Evolutionary conservation across 2,797 vertebrate species (phyloP).

Genomic region (Poeciliopsis paucimaculata): DNA sequence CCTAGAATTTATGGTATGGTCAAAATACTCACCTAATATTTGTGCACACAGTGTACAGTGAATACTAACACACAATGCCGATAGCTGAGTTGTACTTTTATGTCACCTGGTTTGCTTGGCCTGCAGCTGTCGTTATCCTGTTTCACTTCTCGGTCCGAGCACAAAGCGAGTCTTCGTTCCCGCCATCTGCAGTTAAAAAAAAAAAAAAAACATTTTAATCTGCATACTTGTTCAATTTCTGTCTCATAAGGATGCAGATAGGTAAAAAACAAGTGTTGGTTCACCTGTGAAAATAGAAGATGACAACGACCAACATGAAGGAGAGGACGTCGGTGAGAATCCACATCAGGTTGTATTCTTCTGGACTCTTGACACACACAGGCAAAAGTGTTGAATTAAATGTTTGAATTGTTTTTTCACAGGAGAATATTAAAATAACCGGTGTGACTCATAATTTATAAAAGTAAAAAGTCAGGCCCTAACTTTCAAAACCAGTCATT

Average conservation of each 20-base stretch:
- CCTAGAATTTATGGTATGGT: no score
- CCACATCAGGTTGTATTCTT: constrained; percentile 86
- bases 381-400: background rate
- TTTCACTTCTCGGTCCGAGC: constrained; percentile 31
- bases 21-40: background rate
- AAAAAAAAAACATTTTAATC: constrained; percentile 3
- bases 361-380: constrained; percentile 85
- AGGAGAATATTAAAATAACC: background rate
- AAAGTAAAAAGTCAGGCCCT: no score
- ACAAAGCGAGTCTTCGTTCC: constrained; percentile 75
- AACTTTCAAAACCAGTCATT: no score
- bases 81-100: background rate
- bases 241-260: background rate
- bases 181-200: constrained; percentile 79
- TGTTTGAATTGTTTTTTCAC: background rate
- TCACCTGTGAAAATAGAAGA: constrained; percentile 90
- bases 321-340: constrained; percentile 83
- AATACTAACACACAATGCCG: background rate
- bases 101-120: constrained; percentile 81
- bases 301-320: constrained; percentile 72
- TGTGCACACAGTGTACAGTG: background rate
- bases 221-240: rapidly evolving
- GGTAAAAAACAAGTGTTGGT: constrained; percentile 11
- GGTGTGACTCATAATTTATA: background rate
- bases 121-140: constrained; percentile 78